Evolutionary conservation across 30 jellyfish, hydroid and myxozoan species (phyloP), one percentile per base, ranked within the genome.

Genomic region (Cassiopea andromeda): DNA sequence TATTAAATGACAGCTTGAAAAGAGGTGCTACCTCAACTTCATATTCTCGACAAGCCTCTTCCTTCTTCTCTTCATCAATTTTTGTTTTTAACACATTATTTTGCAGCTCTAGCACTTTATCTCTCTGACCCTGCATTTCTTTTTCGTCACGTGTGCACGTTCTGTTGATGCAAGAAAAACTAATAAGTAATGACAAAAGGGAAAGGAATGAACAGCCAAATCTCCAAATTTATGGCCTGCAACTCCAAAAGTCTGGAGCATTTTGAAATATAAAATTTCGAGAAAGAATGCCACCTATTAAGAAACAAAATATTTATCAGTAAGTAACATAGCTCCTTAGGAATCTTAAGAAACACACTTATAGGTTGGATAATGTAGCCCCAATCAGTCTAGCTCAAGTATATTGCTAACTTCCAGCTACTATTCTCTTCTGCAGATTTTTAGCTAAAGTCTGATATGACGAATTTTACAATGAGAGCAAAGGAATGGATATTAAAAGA

Each of bases 91-190:
- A 59, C 6, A 87, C 75, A 68, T 75, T 75, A 78, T 78, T 78
- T 68, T 87, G 94, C 43, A 87, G 68, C 18, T 69, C 83, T 69
- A 82, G 78, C 1, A 87, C 90, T 87, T 87, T 87, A 14, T 87
- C 94, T 69, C 90, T 54, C 44, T 77, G 80, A 16, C 74, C 94
- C 50, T 77, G 85, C 0, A 87, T 87, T 44, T 87, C 94, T 0
- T 46, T 87, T 49, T 87, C 94, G 60, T 87, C 94, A 48, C 78
- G 94, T 43, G 90, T 47, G 69, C 94, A 87, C 7, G 85, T 81
- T 73, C 94, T 87, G 77, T 2, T 64, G 73, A 17, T 9, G 10
- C 10, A 54, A 54, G 7, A 54, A 54, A 54, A 10, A 0, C 10
- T 6, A 3, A 54, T 54, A 10, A 54, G 7, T 0, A 54, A 54